These are phyloP conservation scores for Hedya salicella DNA, from an alignment of 2,888 invertebrate genomes.

Conservation along the genomic window DNA sequence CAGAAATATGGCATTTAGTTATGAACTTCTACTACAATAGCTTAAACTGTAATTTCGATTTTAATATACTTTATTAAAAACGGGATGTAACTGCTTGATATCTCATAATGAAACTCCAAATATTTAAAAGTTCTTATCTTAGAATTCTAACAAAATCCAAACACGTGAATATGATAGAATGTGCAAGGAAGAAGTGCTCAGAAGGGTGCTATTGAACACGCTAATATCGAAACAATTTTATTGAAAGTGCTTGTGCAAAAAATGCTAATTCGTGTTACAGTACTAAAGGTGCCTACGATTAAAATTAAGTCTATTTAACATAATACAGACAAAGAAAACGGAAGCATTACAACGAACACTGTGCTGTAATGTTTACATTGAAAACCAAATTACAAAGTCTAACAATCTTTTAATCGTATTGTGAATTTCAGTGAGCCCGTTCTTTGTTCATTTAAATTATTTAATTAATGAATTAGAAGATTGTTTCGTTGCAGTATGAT, in stretches of 20 bases:
- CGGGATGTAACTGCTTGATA: neutral
- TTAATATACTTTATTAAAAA: slow-evolving; percentile 27
- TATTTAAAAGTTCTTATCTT: slow-evolving; percentile 1
- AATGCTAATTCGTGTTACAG: slow-evolving; percentile 58
- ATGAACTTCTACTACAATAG: slow-evolving; percentile 55
- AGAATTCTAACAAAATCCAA: slow-evolving; percentile 40
- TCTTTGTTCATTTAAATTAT: slow-evolving; percentile 52
- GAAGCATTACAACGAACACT: slow-evolving; percentile 42
- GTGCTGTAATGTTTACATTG: slow-evolving; percentile 42
- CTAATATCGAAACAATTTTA: slow-evolving; percentile 47
- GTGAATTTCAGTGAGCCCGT: slow-evolving; percentile 45
- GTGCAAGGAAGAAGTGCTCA: slow-evolving; percentile 63
- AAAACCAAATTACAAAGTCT: slow-evolving; percentile 52
- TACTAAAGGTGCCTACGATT: slow-evolving; percentile 57
- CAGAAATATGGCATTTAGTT: slow-evolving; percentile 74
- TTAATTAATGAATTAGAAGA: slow-evolving; percentile 55
- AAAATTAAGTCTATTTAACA: slow-evolving; percentile 53
- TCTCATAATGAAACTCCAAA: neutral
- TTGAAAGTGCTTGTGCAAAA: slow-evolving; percentile 68
- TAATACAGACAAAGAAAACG: slow-evolving; percentile 42
- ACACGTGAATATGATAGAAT: slow-evolving; percentile 44
- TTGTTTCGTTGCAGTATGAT: slow-evolving; percentile 48
- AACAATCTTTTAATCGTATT: slow-evolving; percentile 55
- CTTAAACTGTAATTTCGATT: slow-evolving; percentile 59
- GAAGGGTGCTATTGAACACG: slow-evolving; percentile 58